Base-by-base conservation (phyloP, 2,797 vertebrate genomes). In the Channallabes apus region DNA sequence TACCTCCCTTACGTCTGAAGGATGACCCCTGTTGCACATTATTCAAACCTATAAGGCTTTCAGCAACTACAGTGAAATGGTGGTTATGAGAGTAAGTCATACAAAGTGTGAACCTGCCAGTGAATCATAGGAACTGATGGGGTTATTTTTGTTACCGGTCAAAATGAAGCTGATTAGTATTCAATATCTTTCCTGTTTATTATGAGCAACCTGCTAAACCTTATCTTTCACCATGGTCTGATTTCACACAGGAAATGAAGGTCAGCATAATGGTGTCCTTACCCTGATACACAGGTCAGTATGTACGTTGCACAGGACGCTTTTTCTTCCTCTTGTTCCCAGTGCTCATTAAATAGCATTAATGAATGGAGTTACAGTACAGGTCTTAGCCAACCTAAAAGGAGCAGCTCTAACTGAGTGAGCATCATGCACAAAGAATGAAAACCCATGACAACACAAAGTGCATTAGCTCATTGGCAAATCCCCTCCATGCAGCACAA, bases 391-490 rank as follows among this genome's bases (percentile, higher is more conserved):
- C 51, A 79, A n/a, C 38, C 76, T 61, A 17, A 82, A 46, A 81
- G 46, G 54, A 87, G 32, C 54, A 69, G 76, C 35, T 72, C 41
- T 77, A 29, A 58, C 77, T 17, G 32, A 80, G 69, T 46, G 41
- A 64, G 35, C 56, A 84, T 87, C 73, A 51, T 54, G 41, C 72
- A 78, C 69, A 86, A 86, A 80, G 71, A 86, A 83, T 73, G 54
- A 67, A 84, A 82, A 86, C 54, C 85, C 35, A 75, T 72, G 69
- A 83, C 83, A 76, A 81, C 87, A 86, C 85, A 41, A 84, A 84
- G 76, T 61, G 72, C 27, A 67, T 62, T 32, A 56, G 80, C 84
- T 88, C 77, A 80, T 35, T 64, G 18, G 51, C 67, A 76, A 84
- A 83, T 82, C 68, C 62, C 79, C 79, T 51, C 17, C 78, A 78